Base-by-base conservation (phyloP, 2,797 vertebrate genomes). In the Sternarchorhynchus goeldii region DNA sequence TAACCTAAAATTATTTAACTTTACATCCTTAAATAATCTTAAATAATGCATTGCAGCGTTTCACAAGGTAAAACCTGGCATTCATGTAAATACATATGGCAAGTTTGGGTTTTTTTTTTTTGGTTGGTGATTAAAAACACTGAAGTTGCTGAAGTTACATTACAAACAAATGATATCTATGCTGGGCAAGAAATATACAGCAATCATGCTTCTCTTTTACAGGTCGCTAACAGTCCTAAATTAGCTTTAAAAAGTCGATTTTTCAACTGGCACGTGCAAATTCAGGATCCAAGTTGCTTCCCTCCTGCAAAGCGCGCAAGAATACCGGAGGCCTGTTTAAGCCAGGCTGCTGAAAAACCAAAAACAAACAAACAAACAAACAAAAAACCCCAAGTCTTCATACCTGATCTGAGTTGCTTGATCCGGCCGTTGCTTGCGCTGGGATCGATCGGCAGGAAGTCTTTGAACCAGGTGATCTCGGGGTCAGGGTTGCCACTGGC, bases 401-500 rank as follows among this genome's bases (percentile, higher is more conserved):
- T 94, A 99, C 97, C 97, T 92, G 97, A 98, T 87, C 97, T 93
- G 75, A 99, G 94, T 75, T 98, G 98, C 77, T 99, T 99, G 82
- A 99, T 99, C 76, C 98, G 92, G 36, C 97, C 97, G 0, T 94
- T 95, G 93, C 97, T 99, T 41, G 94, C 87, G 18, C 91, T 94
- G 81, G 97, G 96, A 89, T 99, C 96, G 2, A 99, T 96, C 0
- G 98, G 98, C 78, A 99, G 91, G 90, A 99, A 98, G 86, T 99
- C 98, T 88, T 99, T 99, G 86, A 97, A 99, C 98, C 98, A 99
- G 75, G 96, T 96, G 91, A 99, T 99, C 88, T 99, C 97, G 0
- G 97, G 97, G 90, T 99, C 98, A 0, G 98, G 98, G 89, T 96
- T 97, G 0, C 98, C 98, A 0, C 98, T 99, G 88, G 97, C 98